Evolutionary conservation across 2,113 vertebrate genomes (phyloP).

Genomic region (Embiotoca jacksoni): DNA sequence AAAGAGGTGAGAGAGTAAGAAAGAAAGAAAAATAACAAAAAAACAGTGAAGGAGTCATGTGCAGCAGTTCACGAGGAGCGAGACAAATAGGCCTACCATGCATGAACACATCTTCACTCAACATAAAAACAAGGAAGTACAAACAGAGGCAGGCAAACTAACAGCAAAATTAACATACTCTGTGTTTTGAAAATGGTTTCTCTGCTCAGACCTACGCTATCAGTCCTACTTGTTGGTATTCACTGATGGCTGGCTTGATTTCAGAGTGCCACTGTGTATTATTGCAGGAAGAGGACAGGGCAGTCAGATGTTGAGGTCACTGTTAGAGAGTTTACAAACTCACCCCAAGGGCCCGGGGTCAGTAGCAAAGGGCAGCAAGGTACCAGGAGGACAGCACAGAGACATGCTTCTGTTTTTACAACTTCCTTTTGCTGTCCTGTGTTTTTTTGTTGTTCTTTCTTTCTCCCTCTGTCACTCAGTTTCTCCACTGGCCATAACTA

Average conservation of each 20-base stretch:
- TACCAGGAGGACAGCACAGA: slow-evolving; percentile 26
- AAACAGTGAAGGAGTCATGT: slow-evolving; percentile 38
- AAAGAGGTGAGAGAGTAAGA: slow-evolving; percentile 14
- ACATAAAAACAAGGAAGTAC: slow-evolving; percentile 38
- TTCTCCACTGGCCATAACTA: not conserved
- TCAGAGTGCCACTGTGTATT: slow-evolving; percentile 11
- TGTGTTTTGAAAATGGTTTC: slow-evolving; percentile 31
- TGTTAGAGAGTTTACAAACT: slow-evolving; percentile 52
- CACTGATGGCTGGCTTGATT: not conserved
- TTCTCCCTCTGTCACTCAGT: not conserved
- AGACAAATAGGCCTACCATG: not conserved
- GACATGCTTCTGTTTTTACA: slow-evolving; percentile 35
- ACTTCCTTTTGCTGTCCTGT: slow-evolving; percentile 4
- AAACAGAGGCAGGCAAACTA: slow-evolving; percentile 33
- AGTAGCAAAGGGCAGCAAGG: slow-evolving; percentile 26
- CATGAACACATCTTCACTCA: slow-evolving; percentile 22
- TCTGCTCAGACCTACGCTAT: not conserved
- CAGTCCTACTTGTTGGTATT: slow-evolving; percentile 6
- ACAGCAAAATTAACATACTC: not conserved
- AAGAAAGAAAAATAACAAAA: slow-evolving; percentile 25
- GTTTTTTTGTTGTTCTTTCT: not conserved
- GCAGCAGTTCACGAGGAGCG: slow-evolving; percentile 9
- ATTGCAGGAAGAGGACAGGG: slow-evolving; percentile 33
- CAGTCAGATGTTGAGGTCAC: slow-evolving; percentile 53
- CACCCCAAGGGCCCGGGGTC: slow-evolving; percentile 20